A percentile compares a stretch with the other conserved stretches of the same genome.
Conservation (phyloP, 1,140 invertebrate genomes). For the Brachionus rubens region DNA sequence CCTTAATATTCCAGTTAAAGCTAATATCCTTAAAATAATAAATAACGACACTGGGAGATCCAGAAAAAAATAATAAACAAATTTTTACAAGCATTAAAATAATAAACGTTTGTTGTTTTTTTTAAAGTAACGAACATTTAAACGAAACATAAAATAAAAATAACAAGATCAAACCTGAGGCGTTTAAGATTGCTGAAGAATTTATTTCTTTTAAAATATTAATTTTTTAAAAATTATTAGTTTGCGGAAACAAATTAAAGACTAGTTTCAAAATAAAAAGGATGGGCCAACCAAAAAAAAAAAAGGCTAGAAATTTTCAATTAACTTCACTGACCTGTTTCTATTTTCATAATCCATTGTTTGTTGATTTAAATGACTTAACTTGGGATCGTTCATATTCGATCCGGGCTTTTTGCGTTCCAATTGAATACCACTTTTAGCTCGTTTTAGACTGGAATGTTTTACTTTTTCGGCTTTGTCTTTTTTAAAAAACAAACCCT, state of each 20-base stretch:
- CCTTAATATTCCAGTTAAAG: too few species aligned
- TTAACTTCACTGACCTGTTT: not conserved
- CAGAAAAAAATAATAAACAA: too few species aligned
- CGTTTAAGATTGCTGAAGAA: slow-evolving; percentile 38
- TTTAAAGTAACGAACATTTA: not conserved
- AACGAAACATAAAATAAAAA: not conserved
- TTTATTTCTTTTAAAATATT: slow-evolving; percentile 9
- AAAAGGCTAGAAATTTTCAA: too few species aligned
- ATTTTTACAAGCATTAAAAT: not conserved
- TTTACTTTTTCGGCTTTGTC: slow-evolving; percentile 21
- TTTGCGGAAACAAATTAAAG: too few species aligned
- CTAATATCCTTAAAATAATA: too few species aligned
- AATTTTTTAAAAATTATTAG: not conserved
- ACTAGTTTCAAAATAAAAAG: not conserved
- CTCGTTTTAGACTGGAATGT: slow-evolving; percentile 34
- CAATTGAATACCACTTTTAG: slow-evolving; percentile 35
- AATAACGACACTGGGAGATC: too few species aligned
- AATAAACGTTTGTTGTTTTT: too few species aligned
- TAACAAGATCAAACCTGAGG: slow-evolving; percentile 19
- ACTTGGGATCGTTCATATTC: not conserved
- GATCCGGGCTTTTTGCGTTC: slow-evolving; percentile 20
- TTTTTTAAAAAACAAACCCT: slow-evolving; percentile 38
- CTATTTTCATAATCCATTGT: not conserved
- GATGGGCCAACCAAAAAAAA: not conserved
- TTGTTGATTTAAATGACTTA: not conserved